These are phyloP conservation scores for Pycnonotus jocosus DNA, from an alignment of 2,113 vertebrate genomes.

Conservation along the genomic window DNA sequence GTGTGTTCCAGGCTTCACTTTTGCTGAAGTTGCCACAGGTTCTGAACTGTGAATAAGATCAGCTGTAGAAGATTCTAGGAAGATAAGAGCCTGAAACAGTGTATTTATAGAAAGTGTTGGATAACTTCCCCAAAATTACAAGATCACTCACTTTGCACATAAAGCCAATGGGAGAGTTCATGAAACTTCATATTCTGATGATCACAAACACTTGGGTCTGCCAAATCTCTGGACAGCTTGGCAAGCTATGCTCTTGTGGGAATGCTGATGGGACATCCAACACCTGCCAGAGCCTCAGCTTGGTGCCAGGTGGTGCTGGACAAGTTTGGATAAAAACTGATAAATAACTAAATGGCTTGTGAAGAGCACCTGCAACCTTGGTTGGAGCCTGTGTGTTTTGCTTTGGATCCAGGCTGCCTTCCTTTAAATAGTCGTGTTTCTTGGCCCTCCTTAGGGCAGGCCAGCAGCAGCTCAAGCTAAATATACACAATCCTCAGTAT, in stretches of 20 bases:
- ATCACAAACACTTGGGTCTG: not conserved
- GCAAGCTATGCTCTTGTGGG: not conserved
- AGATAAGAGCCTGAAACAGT: not conserved
- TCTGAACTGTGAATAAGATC: not conserved
- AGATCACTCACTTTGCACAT: not conserved
- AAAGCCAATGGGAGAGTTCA: not conserved
- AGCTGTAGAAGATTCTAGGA: not conserved
- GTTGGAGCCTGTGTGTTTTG: not conserved
- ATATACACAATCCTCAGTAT: not conserved
- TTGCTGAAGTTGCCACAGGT: not conserved
- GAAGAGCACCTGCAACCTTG: not conserved
- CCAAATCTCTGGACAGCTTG: not conserved
- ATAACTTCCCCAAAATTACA: not conserved
- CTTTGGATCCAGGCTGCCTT: not conserved
- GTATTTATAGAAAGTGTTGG: not conserved
- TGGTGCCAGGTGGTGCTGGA: not conserved
- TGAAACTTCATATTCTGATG: not conserved
- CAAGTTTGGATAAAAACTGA: not conserved
- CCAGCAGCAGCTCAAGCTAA: not conserved
- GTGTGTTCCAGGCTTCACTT: not conserved
- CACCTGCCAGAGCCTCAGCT: not conserved
- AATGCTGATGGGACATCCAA: not conserved
- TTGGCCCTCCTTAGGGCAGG: not conserved
- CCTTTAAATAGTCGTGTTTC: not conserved
- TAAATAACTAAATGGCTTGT: not conserved